Evolutionary conservation across 2,113 vertebrate genomes (phyloP).

Genomic region (Neolamprologus devosi): DNA sequence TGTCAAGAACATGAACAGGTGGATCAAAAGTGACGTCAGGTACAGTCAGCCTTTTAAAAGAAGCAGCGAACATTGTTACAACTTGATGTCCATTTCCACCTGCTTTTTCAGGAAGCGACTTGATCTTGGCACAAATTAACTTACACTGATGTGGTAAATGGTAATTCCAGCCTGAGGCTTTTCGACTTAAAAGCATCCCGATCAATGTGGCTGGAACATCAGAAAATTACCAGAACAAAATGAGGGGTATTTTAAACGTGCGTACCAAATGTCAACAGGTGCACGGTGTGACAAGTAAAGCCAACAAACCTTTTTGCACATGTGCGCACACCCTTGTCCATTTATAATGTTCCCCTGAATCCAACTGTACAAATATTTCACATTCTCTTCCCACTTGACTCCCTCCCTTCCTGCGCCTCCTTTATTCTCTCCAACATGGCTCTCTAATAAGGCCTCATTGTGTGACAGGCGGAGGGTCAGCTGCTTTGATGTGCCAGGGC

Average conservation of each 20-base stretch:
- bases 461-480: constrained; percentile 31
- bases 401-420: constrained; percentile 25
- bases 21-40: not conserved
- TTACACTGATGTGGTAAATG: not conserved
- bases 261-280: not conserved
- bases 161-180: not conserved
- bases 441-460: constrained; percentile 45
- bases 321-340: not conserved
- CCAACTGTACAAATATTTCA: constrained; percentile 43
- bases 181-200: constrained; percentile 6
- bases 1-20: not conserved
- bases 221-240: not conserved
- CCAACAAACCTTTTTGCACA: not conserved
- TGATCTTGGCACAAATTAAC: not conserved
- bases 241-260: not conserved
- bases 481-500: constrained; percentile 36
- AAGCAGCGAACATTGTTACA: not conserved
- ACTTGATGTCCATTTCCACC: not conserved
- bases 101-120: not conserved
- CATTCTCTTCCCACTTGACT: constrained; percentile 44
- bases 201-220: not conserved
- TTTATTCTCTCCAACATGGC: constrained; percentile 13
- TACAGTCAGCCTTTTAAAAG: not conserved
- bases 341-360: not conserved
- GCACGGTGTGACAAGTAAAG: not conserved